These are phyloP conservation scores for Chymomyza amoena DNA, from an alignment of 2,888 invertebrate species.

Conservation along the genomic window DNA sequence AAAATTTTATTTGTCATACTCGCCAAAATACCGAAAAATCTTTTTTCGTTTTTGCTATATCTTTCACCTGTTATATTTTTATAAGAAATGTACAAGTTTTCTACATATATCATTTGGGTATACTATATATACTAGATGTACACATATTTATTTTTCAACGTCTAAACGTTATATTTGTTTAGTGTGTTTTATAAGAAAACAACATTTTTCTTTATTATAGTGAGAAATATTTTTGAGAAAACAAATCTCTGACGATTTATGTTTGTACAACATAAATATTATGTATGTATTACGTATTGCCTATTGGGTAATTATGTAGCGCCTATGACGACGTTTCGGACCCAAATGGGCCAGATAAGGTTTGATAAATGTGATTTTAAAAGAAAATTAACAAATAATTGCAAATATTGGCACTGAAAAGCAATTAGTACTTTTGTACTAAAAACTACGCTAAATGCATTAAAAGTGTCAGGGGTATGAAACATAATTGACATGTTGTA, in stretches of 20 bases:
- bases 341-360: conserved; percentile 23
- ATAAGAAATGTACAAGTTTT: conserved; percentile 27
- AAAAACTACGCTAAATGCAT: background rate
- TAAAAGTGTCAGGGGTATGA: background rate
- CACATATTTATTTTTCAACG: background rate
- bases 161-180: background rate
- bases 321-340: conserved; percentile 34
- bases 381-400: background rate
- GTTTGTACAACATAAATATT: conserved; percentile 8
- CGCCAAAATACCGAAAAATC: conserved; percentile 19
- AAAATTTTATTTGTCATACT: conserved; percentile 33
- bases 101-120: background rate
- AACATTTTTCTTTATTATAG: conserved; percentile 1
- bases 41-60: conserved; percentile 29
- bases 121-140: background rate
- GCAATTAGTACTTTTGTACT: background rate
- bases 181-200: background rate
- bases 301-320: conserved; percentile 57
- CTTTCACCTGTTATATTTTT: conserved; percentile 68
- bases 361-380: conserved; percentile 26
- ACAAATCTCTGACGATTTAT: conserved; percentile 6
- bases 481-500: background rate
- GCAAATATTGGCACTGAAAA: background rate
- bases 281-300: conserved; percentile 33
- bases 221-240: background rate